phyloP scores from a whole-genome alignment of 2,797 vertebrate species.

The Psittacula echo region DNA sequence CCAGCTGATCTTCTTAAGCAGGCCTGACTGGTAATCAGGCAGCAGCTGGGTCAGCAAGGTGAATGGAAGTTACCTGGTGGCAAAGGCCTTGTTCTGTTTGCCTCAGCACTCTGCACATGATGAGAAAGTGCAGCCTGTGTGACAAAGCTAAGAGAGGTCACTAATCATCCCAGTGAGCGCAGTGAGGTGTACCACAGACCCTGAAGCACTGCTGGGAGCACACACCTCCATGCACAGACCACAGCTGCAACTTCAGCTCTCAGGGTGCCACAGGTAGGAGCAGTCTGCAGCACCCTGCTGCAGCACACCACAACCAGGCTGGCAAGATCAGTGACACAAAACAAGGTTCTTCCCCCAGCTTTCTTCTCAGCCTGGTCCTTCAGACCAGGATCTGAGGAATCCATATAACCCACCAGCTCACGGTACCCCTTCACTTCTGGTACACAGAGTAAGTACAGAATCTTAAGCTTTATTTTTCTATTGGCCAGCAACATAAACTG shows the following conservation, averaged over 20 bases:
- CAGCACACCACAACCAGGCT: background rate
- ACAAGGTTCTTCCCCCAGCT: background rate
- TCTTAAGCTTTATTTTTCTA: slow-evolving; percentile 71
- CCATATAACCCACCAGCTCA: background rate
- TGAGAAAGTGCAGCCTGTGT: rapidly evolving
- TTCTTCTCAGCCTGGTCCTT: background rate
- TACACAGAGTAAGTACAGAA: background rate
- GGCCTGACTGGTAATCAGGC: background rate
- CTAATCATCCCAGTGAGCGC: rapidly evolving
- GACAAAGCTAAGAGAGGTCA: background rate
- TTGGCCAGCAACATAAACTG: slow-evolving; percentile 68
- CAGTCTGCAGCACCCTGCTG: background rate
- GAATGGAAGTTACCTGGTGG: rapidly evolving
- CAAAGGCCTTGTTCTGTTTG: background rate
- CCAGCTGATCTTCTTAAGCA: background rate
- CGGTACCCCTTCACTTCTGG: background rate
- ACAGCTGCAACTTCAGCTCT: rapidly evolving
- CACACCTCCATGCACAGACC: background rate
- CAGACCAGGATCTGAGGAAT: background rate
- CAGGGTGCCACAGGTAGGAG: rapidly evolving
- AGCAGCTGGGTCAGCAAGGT: background rate
- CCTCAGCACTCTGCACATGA: rapidly evolving
- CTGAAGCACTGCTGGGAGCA: background rate
- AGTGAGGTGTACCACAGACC: background rate
- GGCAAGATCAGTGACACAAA: rapidly evolving